phyloP scores from a whole-genome alignment of 2,797 vertebrate genomes.

The Rhinogobio ventralis region DNA sequence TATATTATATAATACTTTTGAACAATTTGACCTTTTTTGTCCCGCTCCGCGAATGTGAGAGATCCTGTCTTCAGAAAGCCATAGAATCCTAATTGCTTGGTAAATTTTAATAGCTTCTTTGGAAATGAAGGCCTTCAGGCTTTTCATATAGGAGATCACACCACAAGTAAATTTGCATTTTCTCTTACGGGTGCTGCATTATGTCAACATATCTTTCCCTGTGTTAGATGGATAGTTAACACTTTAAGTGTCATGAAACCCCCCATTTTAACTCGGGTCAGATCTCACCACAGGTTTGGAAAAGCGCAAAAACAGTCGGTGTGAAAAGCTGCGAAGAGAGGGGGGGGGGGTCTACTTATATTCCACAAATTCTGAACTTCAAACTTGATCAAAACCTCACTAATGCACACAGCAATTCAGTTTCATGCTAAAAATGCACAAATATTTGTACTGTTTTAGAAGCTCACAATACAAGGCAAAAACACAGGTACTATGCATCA shows the following conservation, averaged over 20 bases:
- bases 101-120: slow-evolving; percentile 57
- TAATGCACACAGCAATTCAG: not conserved
- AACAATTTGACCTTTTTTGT: not conserved
- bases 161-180: slow-evolving; percentile 51
- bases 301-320: not conserved
- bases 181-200: slow-evolving; percentile 41
- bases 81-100: slow-evolving; percentile 59
- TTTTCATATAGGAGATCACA: slow-evolving; percentile 42
- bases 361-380: not conserved
- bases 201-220: slow-evolving; percentile 17
- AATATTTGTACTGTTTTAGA: not conserved
- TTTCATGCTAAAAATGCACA: not conserved
- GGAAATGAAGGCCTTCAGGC: slow-evolving; percentile 59
- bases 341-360: not conserved
- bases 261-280: slow-evolving; percentile 6
- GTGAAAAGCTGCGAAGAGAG: not conserved
- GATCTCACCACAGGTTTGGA: slow-evolving; percentile 2
- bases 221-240: slow-evolving; percentile 21
- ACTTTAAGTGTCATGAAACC: slow-evolving; percentile 12
- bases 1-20: no score
- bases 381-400: not conserved
- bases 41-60: slow-evolving; percentile 30
- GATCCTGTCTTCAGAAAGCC: not conserved
- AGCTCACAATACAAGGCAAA: not conserved
- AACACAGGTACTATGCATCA: not conserved